Base-by-base conservation (phyloP, 2,797 vertebrate species). In the Enoplosus armatus region DNA sequence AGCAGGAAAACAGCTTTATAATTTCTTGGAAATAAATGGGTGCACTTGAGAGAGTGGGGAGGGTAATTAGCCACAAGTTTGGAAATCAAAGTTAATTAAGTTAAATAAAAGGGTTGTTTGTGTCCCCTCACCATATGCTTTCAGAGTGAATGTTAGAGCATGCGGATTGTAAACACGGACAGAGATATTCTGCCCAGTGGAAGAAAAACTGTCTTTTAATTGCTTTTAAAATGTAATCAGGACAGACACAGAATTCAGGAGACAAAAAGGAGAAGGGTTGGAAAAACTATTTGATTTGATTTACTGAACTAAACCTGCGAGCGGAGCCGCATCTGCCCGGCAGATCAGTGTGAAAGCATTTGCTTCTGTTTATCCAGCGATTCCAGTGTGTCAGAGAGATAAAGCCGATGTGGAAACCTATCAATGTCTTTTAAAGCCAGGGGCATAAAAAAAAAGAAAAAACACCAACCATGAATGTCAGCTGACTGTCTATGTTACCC, bases 261-360 rank as follows among this genome's bases (percentile, higher is more conserved):
- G 51, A 79, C 41, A 24, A 77, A n/a, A 65, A 80, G 18, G 43
- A 59, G 29, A 50, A 77, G 18, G 10, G 61, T 82, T n/a, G 65
- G 78, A 73, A 84, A 85, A 88, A 80, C 27, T 16, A 73, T 86
- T 70, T 82, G 73, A 82, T 83, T 72, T 85, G 72, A 83, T 84
- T 85, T 74, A 64, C 75, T 69, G 66, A 86, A 83, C 60, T 26
- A 64, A 87, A 87, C 72, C 50, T 77, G 69, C 47, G 56, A 47
- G 50, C 47, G 39, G 29, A 85, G 7, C 60, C 81, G 87, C 93
- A 93, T 91, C 86, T 92, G 92, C 58, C 55, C 54, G 14, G 83
- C 91, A 90, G 91, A 88, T 84, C 86, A 68, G 50, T 10, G 12
- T 55, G 62, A 86, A 88, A 86, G 72, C 80, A 78, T 92, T 90